A percentile compares a stretch with the other conserved stretches of the same genome.
Evolutionary conservation across 2,888 invertebrate genomes (phyloP).

Genomic region (Megamerina dolium): DNA sequence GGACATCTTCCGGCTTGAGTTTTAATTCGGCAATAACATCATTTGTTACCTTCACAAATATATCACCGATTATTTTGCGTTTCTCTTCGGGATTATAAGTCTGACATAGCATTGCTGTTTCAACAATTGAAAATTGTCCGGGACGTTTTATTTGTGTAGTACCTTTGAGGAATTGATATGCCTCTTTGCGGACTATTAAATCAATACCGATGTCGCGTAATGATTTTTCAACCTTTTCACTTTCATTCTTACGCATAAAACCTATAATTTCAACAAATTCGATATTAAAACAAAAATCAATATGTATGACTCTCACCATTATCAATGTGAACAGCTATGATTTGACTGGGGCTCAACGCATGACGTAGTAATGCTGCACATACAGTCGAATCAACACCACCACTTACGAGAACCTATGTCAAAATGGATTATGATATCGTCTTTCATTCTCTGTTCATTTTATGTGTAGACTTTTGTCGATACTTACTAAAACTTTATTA

Average conservation of each 20-base stretch:
- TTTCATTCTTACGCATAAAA: conserved; percentile 96
- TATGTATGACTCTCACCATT: no score
- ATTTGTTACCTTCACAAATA: conserved; percentile 91
- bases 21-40: conserved; percentile 83
- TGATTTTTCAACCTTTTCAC: conserved; percentile 77
- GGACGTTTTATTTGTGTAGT: conserved; percentile 72
- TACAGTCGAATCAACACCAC: conserved; percentile 99
- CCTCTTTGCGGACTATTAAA: conserved; percentile 68
- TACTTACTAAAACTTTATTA: conserved; percentile 84
- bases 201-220: conserved; percentile 77
- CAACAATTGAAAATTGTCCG: conserved; percentile 51
- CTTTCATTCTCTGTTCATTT: background rate
- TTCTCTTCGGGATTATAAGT: conserved; percentile 94
- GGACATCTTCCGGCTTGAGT: conserved; percentile 85
- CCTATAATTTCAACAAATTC: conserved; percentile 31
- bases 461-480: no score
- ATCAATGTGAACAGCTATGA: conserved; percentile 96
- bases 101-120: conserved; percentile 80
- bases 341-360: conserved; percentile 81
- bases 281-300: conserved; percentile 5
- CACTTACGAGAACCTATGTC: conserved; percentile 84
- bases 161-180: conserved; percentile 69
- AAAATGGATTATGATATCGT: no score
- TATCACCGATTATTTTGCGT: conserved; percentile 96
- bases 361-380: conserved; percentile 92